These are phyloP conservation scores for Stictonetta naevosa DNA, from an alignment of 2,113 vertebrate genomes.

Conservation along the genomic window DNA sequence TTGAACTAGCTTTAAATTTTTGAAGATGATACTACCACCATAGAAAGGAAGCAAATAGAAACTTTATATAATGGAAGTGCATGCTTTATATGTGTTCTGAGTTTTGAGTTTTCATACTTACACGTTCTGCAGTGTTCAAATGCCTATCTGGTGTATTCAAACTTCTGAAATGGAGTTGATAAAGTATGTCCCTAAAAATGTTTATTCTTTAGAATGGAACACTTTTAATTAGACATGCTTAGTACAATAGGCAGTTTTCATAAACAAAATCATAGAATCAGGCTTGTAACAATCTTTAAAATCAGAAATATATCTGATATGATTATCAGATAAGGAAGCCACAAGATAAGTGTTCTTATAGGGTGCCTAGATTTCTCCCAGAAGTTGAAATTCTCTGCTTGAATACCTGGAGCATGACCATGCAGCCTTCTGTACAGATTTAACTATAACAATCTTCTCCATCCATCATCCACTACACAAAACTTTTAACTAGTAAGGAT, in stretches of 20 bases:
- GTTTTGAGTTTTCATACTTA: background rate
- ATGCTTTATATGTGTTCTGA: background rate
- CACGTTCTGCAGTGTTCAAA: background rate
- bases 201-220: background rate
- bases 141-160: background rate
- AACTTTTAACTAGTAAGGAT: background rate
- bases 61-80: background rate
- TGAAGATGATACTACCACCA: background rate
- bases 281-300: background rate
- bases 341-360: background rate
- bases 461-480: background rate
- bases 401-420: background rate
- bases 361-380: background rate
- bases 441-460: background rate
- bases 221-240: background rate
- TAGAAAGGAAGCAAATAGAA: slow-evolving; percentile 5
- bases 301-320: background rate
- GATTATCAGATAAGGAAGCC: background rate
- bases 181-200: background rate
- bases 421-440: background rate
- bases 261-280: background rate
- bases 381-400: background rate
- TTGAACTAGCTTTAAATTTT: background rate
- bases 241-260: background rate
- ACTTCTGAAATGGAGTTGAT: background rate